Base-by-base conservation (phyloP, 2,113 vertebrate species). In the Hirundichthys speculiger region DNA sequence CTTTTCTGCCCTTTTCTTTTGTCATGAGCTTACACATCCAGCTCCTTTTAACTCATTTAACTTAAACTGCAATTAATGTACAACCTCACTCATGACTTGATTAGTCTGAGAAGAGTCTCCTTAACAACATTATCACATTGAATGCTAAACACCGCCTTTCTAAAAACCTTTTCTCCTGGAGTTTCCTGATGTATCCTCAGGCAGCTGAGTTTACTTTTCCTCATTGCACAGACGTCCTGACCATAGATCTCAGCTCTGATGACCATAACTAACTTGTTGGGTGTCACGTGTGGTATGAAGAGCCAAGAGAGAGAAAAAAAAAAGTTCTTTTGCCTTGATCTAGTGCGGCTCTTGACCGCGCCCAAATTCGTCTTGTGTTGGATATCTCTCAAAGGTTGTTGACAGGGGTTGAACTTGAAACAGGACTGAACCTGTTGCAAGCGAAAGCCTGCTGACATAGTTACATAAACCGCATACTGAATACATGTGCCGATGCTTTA, bases 381-480 rank as follows among this genome's bases (percentile, higher is more conserved):
- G 62, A 47, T 25, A 48, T 10, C 20, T 51, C 2, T 39, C 21
- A 63, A 6, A 58, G 38, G 11, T 50, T 55, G 34, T 34, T 70
- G 56, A 65, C 54, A 54, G n/a, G 22, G 0, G 5, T 2, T 57
- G 50, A 62, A 41, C 13, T 13, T 67, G 15, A 47, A 58, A 21
- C 15, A 42, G 64, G 55, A 53, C 55, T 16, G 11, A 61, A 69
- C 49, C 57, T 41, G 62, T n/a, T 64, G 18, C 10, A 43, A 61
- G 30, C 43, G 42, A n/a, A n/a, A 54, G 42, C 16, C 25, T 0
- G 39, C 52, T 39, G 77, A n/a, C 30, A 20, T 2, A 0, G 15
- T 6, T 63, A 50, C 50, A 38, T 4, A 34, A 1, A 53, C 48
- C 53, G 11, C 22, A 0, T 7, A 13, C 4, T 43, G 40, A 18